These are phyloP conservation scores for Phaethon lepturus DNA, from an alignment of 2,113 vertebrate genomes.

Conservation along the genomic window DNA sequence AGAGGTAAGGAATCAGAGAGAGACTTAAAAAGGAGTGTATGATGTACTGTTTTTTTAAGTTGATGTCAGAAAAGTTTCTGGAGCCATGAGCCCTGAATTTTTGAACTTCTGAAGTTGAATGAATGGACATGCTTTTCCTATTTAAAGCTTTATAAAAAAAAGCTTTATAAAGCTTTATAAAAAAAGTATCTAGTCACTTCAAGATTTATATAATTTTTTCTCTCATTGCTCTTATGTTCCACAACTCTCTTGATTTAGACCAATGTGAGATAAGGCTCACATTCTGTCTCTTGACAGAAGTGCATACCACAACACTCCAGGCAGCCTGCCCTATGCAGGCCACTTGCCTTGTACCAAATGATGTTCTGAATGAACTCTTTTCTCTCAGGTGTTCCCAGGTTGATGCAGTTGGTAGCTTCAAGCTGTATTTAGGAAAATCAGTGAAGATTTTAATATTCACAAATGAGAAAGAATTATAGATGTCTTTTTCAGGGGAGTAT, in stretches of 20 bases:
- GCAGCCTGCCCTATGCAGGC: background rate
- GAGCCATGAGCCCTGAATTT: background rate
- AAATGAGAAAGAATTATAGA: background rate
- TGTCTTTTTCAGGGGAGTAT: background rate
- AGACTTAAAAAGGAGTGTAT: background rate
- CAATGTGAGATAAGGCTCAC: background rate
- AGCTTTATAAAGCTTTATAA: no score
- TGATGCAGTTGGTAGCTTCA: background rate
- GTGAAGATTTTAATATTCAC: background rate
- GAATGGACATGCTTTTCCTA: background rate
- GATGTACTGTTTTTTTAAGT: background rate
- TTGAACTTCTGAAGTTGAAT: background rate
- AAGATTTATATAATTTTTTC: background rate
- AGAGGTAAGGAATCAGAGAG: background rate
- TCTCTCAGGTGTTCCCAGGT: background rate
- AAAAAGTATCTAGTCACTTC: background rate
- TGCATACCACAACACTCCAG: rapidly evolving
- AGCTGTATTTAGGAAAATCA: background rate
- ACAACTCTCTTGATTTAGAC: background rate
- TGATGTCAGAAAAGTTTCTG: background rate
- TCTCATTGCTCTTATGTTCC: background rate
- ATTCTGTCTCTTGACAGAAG: background rate
- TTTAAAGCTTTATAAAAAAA: no score
- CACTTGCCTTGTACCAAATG: background rate
- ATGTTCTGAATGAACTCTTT: background rate